phyloP scores from a whole-genome alignment of 1,140 invertebrate species.

The Hylaeus volcanicus region DNA sequence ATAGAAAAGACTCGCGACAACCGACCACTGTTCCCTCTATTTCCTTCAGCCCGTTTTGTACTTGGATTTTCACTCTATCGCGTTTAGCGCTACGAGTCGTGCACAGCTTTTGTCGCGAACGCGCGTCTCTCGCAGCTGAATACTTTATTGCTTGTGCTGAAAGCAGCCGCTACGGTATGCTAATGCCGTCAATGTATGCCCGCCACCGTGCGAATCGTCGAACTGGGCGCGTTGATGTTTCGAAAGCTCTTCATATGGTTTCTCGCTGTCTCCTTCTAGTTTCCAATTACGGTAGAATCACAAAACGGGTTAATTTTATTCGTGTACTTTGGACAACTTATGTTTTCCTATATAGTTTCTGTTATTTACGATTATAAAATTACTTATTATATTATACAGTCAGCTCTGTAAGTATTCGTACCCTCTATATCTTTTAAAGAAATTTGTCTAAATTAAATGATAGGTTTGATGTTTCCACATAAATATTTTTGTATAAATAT shows the following conservation, averaged over 20 bases:
- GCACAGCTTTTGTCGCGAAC: neutral
- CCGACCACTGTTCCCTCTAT: neutral
- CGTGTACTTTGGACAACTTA: too few relatives aligned
- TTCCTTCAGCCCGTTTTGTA: neutral
- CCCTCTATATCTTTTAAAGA: too few relatives aligned
- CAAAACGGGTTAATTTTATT: too few relatives aligned
- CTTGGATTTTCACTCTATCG: slow-evolving; percentile 11
- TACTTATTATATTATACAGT: too few relatives aligned
- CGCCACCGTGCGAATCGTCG: neutral
- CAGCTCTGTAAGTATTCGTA: too few relatives aligned
- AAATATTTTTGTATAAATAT: too few relatives aligned
- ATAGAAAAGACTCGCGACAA: neutral
- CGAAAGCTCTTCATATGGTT: neutral
- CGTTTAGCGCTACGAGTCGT: neutral
- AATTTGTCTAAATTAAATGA: too few relatives aligned
- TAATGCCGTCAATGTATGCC: neutral
- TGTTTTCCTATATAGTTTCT: too few relatives aligned
- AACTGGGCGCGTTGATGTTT: neutral
- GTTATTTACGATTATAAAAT: too few relatives aligned
- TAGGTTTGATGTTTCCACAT: too few relatives aligned
- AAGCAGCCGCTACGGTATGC: neutral
- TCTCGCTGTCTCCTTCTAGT: neutral
- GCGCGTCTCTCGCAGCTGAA: slow-evolving; percentile 7
- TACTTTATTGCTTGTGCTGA: neutral
- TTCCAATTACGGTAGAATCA: too few relatives aligned